Evolutionary conservation across 1,140 invertebrate genomes (phyloP), one percentile per base, ranked within the genome.

Genomic region (Pentalonia nigronervosa): DNA sequence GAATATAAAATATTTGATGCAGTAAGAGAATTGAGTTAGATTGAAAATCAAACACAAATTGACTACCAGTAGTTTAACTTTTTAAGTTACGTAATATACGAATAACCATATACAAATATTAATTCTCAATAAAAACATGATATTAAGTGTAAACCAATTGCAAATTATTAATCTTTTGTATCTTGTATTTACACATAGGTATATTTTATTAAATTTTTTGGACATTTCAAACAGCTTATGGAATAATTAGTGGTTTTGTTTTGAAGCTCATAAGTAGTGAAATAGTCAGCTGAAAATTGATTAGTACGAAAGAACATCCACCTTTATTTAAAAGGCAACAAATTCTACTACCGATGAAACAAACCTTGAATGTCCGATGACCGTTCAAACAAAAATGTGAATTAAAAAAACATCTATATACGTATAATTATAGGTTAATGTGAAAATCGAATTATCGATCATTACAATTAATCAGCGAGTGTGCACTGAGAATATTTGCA

Each of bases 1-100:
- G 83, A 86, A 86, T 86, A 86, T 86, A 30, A 86, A 86, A 86
- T 86, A 86, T 86, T 45, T 86, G 83, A 86, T 86, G 83, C 36
- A 45, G 36, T 86, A 86, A 47, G 41, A 76, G 36, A 86, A 45
- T 45, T 25, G 25, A 86, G 47, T 86, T 86, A 41, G 23, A 47
- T 86, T 86, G 83, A 86, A 86, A 86, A 86, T 86, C 83, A 86
- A 45, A 86, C 23, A 47, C 41, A 45, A 83, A 83, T 83, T 83
- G 7, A 2, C 21, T 83, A 83, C 81, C 2, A 41, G 7, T 41
- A 41, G 9, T 83, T 34, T 9, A 83, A 83, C 34, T 0, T 7
- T 83, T 83, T 83, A 83, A 36, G n/a, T 76, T n/a, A n/a, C 14
- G 60, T 76, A 0, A 60, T 60, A n/a, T 67, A 41, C 41, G n/a